Evolutionary conservation across 2,113 vertebrate genomes (phyloP).

Genomic region (Gambusia holbrooki): DNA sequence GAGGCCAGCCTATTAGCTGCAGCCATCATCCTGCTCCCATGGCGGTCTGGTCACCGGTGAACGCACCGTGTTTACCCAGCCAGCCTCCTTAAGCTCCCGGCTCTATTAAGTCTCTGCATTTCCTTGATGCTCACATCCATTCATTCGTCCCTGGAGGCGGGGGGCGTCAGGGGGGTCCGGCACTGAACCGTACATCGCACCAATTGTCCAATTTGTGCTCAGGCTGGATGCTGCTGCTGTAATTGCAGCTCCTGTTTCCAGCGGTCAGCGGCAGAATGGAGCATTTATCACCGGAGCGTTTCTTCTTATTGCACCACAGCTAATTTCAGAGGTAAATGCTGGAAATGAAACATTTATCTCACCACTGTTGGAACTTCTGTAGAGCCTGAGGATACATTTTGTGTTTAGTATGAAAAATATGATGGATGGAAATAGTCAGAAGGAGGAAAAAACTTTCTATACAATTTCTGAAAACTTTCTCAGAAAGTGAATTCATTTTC

Average conservation of each 20-base stretch:
- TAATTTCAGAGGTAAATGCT: neutral
- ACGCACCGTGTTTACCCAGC: constrained; percentile 50
- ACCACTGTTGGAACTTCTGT: neutral
- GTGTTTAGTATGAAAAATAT: neutral
- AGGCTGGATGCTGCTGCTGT: constrained; percentile 36
- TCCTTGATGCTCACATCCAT: constrained; percentile 45
- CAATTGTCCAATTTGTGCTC: constrained; percentile 52
- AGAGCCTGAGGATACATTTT: neutral
- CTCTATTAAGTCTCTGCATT: constrained; percentile 56
- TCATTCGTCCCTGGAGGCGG: constrained; percentile 33
- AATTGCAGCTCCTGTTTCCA: constrained; percentile 42
- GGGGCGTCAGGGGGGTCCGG: neutral
- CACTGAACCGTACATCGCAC: constrained; percentile 55
- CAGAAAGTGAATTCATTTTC: no score
- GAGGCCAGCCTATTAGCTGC: constrained; percentile 50
- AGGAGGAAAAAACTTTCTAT: neutral
- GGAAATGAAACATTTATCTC: neutral
- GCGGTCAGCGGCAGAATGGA: constrained; percentile 23
- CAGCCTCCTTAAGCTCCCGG: constrained; percentile 33
- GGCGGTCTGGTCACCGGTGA: constrained; percentile 38
- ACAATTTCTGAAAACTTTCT: no score
- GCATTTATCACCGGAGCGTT: constrained; percentile 10
- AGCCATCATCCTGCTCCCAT: constrained; percentile 60
- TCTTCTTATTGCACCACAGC: neutral
- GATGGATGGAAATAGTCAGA: neutral